Evolutionary conservation across 2,113 vertebrate species (phyloP).

Genomic region (Percopsis transmontana): DNA sequence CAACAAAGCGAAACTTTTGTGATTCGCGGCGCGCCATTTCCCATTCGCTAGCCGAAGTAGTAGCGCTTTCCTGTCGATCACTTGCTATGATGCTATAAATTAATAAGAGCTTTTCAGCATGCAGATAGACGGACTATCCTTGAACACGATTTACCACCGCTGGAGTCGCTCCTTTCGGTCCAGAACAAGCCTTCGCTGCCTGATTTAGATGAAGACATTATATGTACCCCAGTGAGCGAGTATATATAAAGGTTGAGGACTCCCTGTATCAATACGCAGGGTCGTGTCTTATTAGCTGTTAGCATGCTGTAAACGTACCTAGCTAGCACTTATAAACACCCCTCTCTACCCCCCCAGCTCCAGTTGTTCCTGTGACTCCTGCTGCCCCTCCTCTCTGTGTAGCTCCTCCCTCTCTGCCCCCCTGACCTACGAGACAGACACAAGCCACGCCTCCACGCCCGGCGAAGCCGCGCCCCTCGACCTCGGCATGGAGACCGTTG

Average conservation of each 20-base stretch:
- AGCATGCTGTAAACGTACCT: no score
- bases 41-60: no score
- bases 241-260: no score
- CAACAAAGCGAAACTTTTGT: no score
- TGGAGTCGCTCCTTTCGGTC: conserved; percentile 38
- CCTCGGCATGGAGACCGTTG: conserved; percentile 50
- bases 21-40: no score
- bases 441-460: conserved; percentile 78
- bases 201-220: conserved; percentile 45
- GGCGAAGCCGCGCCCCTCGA: conserved; percentile 61
- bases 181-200: conserved; percentile 59
- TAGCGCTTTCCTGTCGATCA: conserved; percentile 41
- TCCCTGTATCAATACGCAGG: no score
- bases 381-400: conserved; percentile 85
- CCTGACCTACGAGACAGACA: conserved; percentile 83
- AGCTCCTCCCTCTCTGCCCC: conserved; percentile 82
- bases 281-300: no score
- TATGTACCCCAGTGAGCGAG: conserved; percentile 28
- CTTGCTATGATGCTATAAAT: background rate
- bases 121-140: conserved; percentile 59
- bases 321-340: no score
- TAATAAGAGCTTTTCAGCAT: conserved; percentile 31
- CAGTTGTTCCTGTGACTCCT: conserved; percentile 88
- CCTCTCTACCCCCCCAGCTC: conserved; percentile 69
- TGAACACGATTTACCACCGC: conserved; percentile 36